Evolutionary conservation across 1,140 invertebrate species (phyloP), one percentile per base, ranked within the genome.

Genomic region (Macrotrachela quadricornifera): DNA sequence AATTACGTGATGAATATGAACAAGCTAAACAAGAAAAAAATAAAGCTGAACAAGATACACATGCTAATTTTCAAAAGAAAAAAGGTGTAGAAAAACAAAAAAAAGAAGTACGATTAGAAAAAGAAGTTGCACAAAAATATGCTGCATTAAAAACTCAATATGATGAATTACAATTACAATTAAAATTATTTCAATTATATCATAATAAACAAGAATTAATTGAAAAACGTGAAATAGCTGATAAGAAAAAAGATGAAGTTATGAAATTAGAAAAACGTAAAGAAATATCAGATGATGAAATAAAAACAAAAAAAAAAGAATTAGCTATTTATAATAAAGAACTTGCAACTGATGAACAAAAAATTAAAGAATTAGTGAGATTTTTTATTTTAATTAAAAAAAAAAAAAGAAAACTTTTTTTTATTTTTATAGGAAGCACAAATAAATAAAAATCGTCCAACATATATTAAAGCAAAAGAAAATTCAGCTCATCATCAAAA

Each of bases 81-180:
- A 90, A 91, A 67, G 91, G 88, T 17, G 90, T 97, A 59, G 90
- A 88, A 52, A 86, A 87, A 0, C 92, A 99, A 70, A 77, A 87
- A 36, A 95, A 96, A 68, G 92, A 97, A 71, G 94, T 92, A 6
- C 90, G 88, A 67, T 71, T 90, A 50, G 92, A 99, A 67, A 95
- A 96, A 67, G 90, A 96, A 68, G 91, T 97, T 73, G 91, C 92
- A 6, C 90, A 96, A 64, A 87, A 91, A 61, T 99, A 96, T 69
- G 84, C 92, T 55, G 75, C 81, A 55, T 71, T 96, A 0, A 30
- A 30, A 30, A 30, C 21, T 30, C 21, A 30, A 30, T 30, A 30
- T 30, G 76, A 62, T 49, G 67, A 67, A 36, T 74, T 76, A 57
- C 82, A 91, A 74, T 75, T 91, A 4, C 82, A 92, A 61, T 75